A percentile compares a stretch with the other conserved stretches of the same genome.
These are phyloP conservation scores for Chauna torquata DNA, from an alignment of 2,113 vertebrate genomes.

Conservation along the genomic window DNA sequence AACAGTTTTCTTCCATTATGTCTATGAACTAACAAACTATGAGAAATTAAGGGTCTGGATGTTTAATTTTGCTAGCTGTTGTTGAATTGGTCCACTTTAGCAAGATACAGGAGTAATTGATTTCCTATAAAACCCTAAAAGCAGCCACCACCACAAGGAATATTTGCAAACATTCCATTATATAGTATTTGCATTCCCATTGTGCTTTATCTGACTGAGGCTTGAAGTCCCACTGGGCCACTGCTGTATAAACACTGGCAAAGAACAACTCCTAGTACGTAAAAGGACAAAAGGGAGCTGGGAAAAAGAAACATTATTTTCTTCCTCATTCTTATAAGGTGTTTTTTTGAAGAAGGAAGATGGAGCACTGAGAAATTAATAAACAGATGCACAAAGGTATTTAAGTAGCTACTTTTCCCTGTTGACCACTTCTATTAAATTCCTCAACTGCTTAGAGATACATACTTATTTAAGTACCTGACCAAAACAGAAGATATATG, in stretches of 20 bases:
- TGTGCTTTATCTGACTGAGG: neutral
- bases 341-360: neutral
- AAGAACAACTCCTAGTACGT: neutral
- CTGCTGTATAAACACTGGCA: neutral
- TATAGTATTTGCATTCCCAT: neutral
- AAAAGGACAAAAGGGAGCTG: neutral
- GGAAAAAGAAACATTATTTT: neutral
- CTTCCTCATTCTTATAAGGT: neutral
- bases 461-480: neutral
- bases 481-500: neutral
- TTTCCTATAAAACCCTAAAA: slow-evolving; percentile 25
- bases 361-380: neutral
- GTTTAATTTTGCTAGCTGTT: neutral
- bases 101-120: neutral
- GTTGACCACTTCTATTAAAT: neutral
- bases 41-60: neutral
- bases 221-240: neutral
- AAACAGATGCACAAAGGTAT: neutral
- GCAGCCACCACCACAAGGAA: neutral
- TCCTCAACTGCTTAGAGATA: neutral
- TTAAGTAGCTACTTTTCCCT: neutral
- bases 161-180: slow-evolving; percentile 26
- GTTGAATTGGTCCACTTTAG: neutral
- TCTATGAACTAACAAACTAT: neutral
- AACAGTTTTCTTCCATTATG: slow-evolving; percentile 48